Conservation (phyloP, 1,140 invertebrate genomes). For the Drosophila punjabiensis region DNA sequence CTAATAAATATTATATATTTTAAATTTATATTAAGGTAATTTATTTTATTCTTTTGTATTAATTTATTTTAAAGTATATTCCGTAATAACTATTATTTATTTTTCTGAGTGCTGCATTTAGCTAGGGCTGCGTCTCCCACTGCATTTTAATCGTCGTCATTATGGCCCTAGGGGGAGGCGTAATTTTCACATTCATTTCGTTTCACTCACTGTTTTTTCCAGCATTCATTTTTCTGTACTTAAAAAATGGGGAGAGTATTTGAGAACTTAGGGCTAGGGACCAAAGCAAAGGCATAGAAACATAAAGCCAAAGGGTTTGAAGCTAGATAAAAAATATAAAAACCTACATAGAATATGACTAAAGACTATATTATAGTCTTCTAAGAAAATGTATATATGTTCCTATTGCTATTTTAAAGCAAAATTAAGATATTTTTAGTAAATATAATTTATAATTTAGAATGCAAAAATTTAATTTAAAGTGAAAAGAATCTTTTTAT, state of each 20-base stretch:
- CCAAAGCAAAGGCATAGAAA: constrained; percentile 31
- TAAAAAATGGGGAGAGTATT: constrained; percentile 19
- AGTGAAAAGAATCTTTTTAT: too few species aligned
- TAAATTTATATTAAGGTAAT: neutral
- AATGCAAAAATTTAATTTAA: too few species aligned
- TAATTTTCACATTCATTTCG: constrained; percentile 61
- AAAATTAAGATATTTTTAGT: too few species aligned
- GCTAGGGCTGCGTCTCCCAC: constrained; percentile 33
- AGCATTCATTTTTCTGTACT: constrained; percentile 15
- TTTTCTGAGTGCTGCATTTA: constrained; percentile 32
- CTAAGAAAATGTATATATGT: too few species aligned
- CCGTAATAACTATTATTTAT: neutral
- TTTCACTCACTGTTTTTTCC: constrained; percentile 1
- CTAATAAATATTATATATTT: neutral
- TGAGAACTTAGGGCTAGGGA: constrained; percentile 24
- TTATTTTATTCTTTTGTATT: neutral
- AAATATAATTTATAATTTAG: too few species aligned
- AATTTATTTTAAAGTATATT: neutral
- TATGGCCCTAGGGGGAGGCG: constrained; percentile 68
- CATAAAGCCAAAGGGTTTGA: neutral
- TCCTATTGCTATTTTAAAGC: too few species aligned
- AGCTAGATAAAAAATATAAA: neutral
- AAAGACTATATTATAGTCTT: too few species aligned
- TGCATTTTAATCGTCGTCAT: constrained; percentile 79
- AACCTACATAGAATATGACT: too few species aligned